phyloP scores from a whole-genome alignment of 2,113 vertebrate species.

The Archocentrus centrarchus region DNA sequence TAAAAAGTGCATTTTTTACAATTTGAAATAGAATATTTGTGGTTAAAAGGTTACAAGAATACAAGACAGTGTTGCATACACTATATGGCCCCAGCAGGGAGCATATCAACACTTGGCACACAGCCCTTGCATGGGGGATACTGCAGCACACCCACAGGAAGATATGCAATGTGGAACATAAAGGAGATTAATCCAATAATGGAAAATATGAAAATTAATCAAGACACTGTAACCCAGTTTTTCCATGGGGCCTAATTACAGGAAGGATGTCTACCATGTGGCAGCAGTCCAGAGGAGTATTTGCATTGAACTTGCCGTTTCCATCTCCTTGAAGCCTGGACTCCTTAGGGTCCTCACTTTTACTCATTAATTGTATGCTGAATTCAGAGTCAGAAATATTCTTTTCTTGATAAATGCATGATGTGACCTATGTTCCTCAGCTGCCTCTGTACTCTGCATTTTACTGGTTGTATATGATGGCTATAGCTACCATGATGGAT shows the following conservation, averaged over 20 bases:
- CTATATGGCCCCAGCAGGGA: neutral
- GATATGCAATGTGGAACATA: slow-evolving; percentile 36
- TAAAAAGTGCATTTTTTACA: neutral
- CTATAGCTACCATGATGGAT: neutral
- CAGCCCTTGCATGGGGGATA: neutral
- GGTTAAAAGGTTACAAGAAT: slow-evolving; percentile 4
- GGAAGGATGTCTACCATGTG: slow-evolving; percentile 37
- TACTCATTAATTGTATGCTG: neutral
- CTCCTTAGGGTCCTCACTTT: neutral
- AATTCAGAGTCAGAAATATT: neutral
- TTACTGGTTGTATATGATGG: neutral
- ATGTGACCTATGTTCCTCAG: neutral
- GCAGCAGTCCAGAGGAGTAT: slow-evolving; percentile 36
- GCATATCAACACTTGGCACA: slow-evolving; percentile 29
- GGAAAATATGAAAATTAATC: slow-evolving; percentile 59
- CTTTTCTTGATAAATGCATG: neutral
- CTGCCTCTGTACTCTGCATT: neutral
- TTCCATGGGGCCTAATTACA: slow-evolving; percentile 57
- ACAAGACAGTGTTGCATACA: neutral
- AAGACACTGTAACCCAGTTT: slow-evolving; percentile 57
- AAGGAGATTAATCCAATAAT: slow-evolving; percentile 61
- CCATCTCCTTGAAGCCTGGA: slow-evolving; percentile 10
- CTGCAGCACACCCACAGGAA: slow-evolving; percentile 34
- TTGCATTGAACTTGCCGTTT: slow-evolving; percentile 20
- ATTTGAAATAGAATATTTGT: neutral